Percentiles rank a stretch among this genome's conserved stretches.
Conservation (phyloP, 2,797 vertebrate species). For the Sparus aurata region DNA sequence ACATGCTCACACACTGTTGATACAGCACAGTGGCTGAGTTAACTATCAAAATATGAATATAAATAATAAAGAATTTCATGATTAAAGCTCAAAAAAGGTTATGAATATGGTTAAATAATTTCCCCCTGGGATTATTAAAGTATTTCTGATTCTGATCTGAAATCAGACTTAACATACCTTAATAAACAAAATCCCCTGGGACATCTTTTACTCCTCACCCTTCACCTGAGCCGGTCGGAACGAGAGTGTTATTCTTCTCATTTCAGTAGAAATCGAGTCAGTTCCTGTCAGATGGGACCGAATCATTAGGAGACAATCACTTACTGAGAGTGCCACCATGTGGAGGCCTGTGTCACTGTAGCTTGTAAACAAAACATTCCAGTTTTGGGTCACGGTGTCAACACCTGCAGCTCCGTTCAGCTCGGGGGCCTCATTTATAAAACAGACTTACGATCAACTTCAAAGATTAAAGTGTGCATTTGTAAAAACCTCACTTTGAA, state of each 20-base stretch:
- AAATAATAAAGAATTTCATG: neutral
- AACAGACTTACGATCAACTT: too few relatives aligned
- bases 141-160: too few relatives aligned
- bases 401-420: neutral
- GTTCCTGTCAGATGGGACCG: conserved; percentile 43
- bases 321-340: conserved; percentile 17
- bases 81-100: conserved; percentile 1
- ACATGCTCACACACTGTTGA: neutral
- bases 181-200: conserved; percentile 31
- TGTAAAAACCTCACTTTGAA: too few relatives aligned
- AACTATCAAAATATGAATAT: neutral
- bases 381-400: neutral
- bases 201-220: conserved; percentile 48
- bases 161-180: conserved; percentile 56
- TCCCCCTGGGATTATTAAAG: too few relatives aligned
- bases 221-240: neutral
- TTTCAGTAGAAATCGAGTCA: conserved; percentile 14
- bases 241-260: neutral
- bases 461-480: too few relatives aligned
- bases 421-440: neutral
- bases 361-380: neutral
- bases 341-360: conserved; percentile 14
- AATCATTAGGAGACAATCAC: too few relatives aligned
- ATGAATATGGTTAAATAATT: too few relatives aligned
- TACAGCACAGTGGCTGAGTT: neutral